Conservation (phyloP, 2,888 invertebrate genomes). For the Eulithis prunata region DNA sequence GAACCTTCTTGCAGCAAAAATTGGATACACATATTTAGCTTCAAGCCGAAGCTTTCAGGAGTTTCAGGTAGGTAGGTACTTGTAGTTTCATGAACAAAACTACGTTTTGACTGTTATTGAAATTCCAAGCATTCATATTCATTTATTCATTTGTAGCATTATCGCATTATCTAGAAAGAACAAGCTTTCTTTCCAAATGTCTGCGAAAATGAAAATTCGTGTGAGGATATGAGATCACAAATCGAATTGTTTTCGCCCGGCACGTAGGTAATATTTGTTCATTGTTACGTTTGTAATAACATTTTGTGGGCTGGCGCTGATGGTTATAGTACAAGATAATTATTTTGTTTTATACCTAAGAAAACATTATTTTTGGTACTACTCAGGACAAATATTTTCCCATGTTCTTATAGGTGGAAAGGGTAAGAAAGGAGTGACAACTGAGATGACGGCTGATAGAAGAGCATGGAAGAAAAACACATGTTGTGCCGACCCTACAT, state of each 20-base stretch:
- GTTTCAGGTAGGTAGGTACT: not conserved
- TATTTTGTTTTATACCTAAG: slow-evolving; percentile 2
- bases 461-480: no score
- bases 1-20: not conserved
- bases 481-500: no score
- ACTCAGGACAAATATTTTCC: no score
- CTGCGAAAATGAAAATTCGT: not conserved
- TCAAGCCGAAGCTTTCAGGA: not conserved
- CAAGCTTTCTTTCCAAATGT: slow-evolving; percentile 5
- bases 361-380: no score
- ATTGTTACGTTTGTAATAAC: slow-evolving; percentile 25
- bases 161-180: not conserved
- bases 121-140: no score
- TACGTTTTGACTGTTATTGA: not conserved
- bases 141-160: no score
- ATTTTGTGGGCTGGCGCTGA: slow-evolving; percentile 5
- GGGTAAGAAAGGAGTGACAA: no score
- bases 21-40: not conserved
- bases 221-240: slow-evolving; percentile 18
- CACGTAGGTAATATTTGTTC: slow-evolving; percentile 23
- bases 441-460: no score
- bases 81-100: no score
- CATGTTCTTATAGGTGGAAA: no score
- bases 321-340: not conserved
- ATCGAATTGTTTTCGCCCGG: slow-evolving; percentile 26